Base-by-base conservation (phyloP, 2,888 invertebrate species). In the Thera obeliscata region DNA sequence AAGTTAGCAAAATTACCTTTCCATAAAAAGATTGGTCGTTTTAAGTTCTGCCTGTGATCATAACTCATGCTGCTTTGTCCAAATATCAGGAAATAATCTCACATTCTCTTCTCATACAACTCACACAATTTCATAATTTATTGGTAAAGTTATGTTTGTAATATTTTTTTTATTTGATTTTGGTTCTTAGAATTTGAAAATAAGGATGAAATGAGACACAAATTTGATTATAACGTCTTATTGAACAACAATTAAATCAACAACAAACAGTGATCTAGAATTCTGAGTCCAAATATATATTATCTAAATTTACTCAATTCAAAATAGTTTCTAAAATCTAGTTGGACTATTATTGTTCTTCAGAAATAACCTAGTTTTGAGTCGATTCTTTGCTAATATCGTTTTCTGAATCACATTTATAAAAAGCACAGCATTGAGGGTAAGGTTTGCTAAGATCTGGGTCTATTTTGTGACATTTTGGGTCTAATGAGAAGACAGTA, bases 401-500 rank as follows among this genome's bases (percentile, higher is more conserved):
- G 48, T 67, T 67, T 41, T 67, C 66, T 7, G 4, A 5, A 36
- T 67, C 66, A 35, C 62, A 67, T 22, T 41, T 67, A 6, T 41
- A 38, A 1, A 2, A 58, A 43, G 55, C 9, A 11, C 66, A 67
- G 55, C 66, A 67, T 4, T 9, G 1, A 43, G 66, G 66, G 33
- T 67, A 41, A 35, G 66, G 66, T 67, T 67, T 67, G 54, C 35
- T 67, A 12, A 62, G 48, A 49, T 67, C 66, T 55, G 0, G 54
- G 4, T 58, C 35, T n/a, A 48, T 54, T 67, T 35, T 62, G 58
- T 67, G 41, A 49, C 66, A 67, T 48, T 55, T 54, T 49, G 22
- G 12, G 55, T 55, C 59, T 49, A 6, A 11, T 55, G 55, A 35
- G 5, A 5, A n/a, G 52, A 59, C 12, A 49, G 50, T 49, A 55